These are phyloP conservation scores for Coelopa pilipes DNA, from an alignment of 2,888 invertebrate species.

Conservation along the genomic window DNA sequence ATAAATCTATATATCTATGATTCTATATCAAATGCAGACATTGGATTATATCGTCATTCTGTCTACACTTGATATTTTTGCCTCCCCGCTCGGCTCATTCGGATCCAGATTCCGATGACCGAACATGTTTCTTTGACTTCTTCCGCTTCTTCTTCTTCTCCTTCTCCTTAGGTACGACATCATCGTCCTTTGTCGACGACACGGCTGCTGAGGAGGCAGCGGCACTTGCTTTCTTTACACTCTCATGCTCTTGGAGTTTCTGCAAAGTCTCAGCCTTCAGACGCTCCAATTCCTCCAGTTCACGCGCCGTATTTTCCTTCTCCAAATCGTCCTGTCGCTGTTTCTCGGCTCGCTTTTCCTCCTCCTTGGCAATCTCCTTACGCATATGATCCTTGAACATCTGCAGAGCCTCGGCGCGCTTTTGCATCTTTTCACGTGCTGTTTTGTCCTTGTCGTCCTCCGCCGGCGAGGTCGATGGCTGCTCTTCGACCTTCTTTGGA, in stretches of 20 bases:
- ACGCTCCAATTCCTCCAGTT: slow-evolving; percentile 63
- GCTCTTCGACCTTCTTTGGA: slow-evolving; percentile 41
- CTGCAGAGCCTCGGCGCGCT: slow-evolving; percentile 68
- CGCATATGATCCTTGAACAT: slow-evolving; percentile 73
- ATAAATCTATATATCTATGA: too few relatives aligned
- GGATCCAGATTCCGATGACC: slow-evolving; percentile 58
- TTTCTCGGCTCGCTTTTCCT: slow-evolving; percentile 70
- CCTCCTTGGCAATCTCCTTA: slow-evolving; percentile 70
- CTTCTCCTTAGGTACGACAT: slow-evolving; percentile 51
- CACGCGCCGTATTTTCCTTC: slow-evolving; percentile 62
- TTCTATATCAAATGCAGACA: too few relatives aligned
- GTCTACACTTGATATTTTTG: background rate
- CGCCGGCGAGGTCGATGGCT: slow-evolving; percentile 15
- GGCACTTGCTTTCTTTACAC: slow-evolving; percentile 51
- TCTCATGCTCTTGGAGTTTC: slow-evolving; percentile 62
- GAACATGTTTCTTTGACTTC: slow-evolving; percentile 63
- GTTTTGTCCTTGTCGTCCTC: slow-evolving; percentile 58
- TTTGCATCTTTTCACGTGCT: slow-evolving; percentile 65
- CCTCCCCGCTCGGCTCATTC: slow-evolving; percentile 44
- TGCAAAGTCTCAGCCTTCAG: slow-evolving; percentile 64
- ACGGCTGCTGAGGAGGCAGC: slow-evolving; percentile 48
- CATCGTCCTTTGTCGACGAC: slow-evolving; percentile 46
- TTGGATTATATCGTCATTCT: background rate
- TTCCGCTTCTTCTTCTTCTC: slow-evolving; percentile 62
- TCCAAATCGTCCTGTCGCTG: slow-evolving; percentile 62